Base-by-base conservation (phyloP, 2,888 invertebrate species). In the Limnephilus rhombicus region DNA sequence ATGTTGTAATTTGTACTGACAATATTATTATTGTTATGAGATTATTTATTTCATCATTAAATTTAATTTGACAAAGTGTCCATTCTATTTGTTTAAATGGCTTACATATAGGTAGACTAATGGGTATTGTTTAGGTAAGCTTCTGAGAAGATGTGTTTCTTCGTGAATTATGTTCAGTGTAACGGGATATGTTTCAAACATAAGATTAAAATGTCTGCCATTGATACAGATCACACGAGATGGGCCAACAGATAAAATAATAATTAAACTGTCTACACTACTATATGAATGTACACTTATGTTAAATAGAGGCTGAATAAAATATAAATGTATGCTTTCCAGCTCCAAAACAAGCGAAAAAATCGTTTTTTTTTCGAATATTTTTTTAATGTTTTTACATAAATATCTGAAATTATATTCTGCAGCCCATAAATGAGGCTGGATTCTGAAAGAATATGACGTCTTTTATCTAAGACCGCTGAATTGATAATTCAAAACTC, bases 161-260 rank as follows among this genome's bases (percentile, higher is more conserved):
- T 29, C 7, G 13, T 86, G 86, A 86, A 86, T n/a, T 86, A 29
- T 86, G 45, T 24, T 86, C 11, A 49, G 49, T n/a, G 45, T 86
- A 86, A 86, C 41, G 85, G 85, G 85, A 41, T 41, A 86, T 86
- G 86, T 41, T 45, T 86, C 24, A 86, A 68, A 68, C n/a, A 86
- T n/a, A 68, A 68, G 68, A 24, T 68, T n/a, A 24, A 24, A 9
- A 68, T 24, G 24, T 68, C n/a, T 24, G 1, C 68, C 68, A 24
- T 24, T 68, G 68, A 68, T 68, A 68, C 24, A n/a, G 68, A 68
- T 9, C 9, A 24, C 24, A n/a, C 24, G 1, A 68, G 24, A 68
- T 68, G 24, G 24, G 68, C 9, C 24, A 9, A 68, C 7, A 68
- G 9, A 24, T 68, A 0, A 68, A 68, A 1, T 9, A 24, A 49